Conservation (phyloP, 2,888 invertebrate species). For the Cephalotes varians region DNA sequence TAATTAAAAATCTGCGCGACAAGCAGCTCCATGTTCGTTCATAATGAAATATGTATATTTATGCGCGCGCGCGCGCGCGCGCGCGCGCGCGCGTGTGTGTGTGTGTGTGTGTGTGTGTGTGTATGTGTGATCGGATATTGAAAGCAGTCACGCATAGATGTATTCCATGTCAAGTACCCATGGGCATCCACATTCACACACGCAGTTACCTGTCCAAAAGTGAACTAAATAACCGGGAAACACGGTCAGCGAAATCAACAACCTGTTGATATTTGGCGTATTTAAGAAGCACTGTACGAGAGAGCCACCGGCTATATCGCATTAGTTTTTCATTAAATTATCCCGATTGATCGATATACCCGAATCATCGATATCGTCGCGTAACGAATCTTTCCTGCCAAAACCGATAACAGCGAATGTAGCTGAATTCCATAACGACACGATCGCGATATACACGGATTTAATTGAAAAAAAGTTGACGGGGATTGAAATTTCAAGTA, state of each 20-base stretch:
- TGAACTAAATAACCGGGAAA: slow-evolving; percentile 70
- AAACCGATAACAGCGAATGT: slow-evolving; percentile 51
- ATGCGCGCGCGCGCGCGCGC: too few relatives aligned
- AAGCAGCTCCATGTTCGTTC: neutral
- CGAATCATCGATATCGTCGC: slow-evolving; percentile 13
- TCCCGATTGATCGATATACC: slow-evolving; percentile 10
- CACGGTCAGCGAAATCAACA: slow-evolving; percentile 73
- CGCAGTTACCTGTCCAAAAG: slow-evolving; percentile 58
- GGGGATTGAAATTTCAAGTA: slow-evolving; percentile 24
- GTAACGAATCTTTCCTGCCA: slow-evolving; percentile 36
- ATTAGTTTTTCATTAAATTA: slow-evolving; percentile 67
- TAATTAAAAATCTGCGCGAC: slow-evolving; percentile 38
- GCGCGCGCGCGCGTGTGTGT: too few relatives aligned
- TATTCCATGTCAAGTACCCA: slow-evolving; percentile 21
- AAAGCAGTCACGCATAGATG: slow-evolving; percentile 46
- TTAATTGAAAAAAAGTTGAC: slow-evolving; percentile 20
- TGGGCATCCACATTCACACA: slow-evolving; percentile 14
- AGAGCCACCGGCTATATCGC: slow-evolving; percentile 20
- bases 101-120: too few relatives aligned
- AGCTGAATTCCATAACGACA: slow-evolving; percentile 16
- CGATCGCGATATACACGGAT: neutral
- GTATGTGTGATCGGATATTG: neutral
- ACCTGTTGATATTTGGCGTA: slow-evolving; percentile 77
- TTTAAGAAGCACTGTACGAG: slow-evolving; percentile 69
- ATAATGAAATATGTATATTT: slow-evolving; percentile 10